Evolutionary conservation across 2,797 vertebrate genomes (phyloP), one percentile per base, ranked within the genome.

Genomic region (Sebastes diploproa): DNA sequence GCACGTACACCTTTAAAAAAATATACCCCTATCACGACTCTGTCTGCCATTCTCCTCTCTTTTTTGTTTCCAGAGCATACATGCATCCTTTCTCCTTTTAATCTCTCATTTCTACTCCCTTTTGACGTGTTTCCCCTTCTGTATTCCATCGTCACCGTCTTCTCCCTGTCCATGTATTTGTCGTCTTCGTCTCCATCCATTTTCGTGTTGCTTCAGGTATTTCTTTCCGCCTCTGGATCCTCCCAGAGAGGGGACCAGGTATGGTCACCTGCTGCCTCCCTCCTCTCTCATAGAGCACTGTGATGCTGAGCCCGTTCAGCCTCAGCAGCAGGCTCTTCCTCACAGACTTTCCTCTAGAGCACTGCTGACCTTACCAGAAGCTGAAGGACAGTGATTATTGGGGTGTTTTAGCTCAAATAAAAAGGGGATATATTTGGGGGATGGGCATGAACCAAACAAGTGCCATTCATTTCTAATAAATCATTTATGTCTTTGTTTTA

Each of bases 211-310:
- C 96, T 96, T 97, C 94, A 99, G 98, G 96, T 98, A 97, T 98
- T 98, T 97, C 95, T 98, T 98, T 95, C 95, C 98, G 76, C 96
- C 97, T 95, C 93, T 98, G 97, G 97, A 98, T 91, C 95, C 96
- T 93, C 96, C 97, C 92, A 94, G 96, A 95, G 95, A 95, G 87
- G 97, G 97, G 94, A 97, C 96, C 94, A 96, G 96, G 91, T 96
- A 96, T 85, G 96, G 97, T 93, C 97, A 97, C 92, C 96, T 98
- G 92, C 97, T 98, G 93, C 97, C 97, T 93, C 96, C 97, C 82
- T 95, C 96, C 83, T 94, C 95, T 90, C 96, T 97, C 91, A 94
- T 98, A 93, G 97, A 98, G 92, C 96, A 96, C 91, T 97, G 96
- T 77, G 97, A 98, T 90, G 95, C 95, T 93, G 97, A 97, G 92